Evolutionary conservation across 1,140 invertebrate genomes (phyloP).

Genomic region (Doryteuthis pealeii): DNA sequence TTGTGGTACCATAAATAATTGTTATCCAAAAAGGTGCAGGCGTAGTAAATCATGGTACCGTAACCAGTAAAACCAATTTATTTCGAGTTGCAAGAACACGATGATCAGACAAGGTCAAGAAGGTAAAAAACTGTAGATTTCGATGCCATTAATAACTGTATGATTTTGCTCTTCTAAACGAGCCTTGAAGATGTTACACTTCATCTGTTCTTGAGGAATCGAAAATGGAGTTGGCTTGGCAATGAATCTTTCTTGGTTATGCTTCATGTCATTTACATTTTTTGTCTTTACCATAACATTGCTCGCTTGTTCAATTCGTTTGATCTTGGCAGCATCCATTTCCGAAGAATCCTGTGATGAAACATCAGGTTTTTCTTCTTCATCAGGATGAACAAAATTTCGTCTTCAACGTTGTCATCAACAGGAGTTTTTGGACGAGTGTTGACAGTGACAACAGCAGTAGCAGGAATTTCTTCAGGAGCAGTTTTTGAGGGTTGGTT

Average conservation of each 20-base stretch:
- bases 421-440: neutral
- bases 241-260: constrained; percentile 63
- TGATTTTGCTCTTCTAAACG: constrained; percentile 50
- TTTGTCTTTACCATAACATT: constrained; percentile 40
- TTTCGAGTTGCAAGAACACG: no score
- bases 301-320: constrained; percentile 53
- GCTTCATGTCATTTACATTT: constrained; percentile 61
- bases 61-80: no score
- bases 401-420: no score
- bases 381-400: no score
- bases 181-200: constrained; percentile 93
- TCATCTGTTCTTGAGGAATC: constrained; percentile 85
- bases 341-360: constrained; percentile 50
- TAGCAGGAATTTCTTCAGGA: neutral
- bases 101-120: no score
- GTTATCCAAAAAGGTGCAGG: no score
- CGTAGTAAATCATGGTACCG: no score
- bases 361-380: neutral
- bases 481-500: neutral
- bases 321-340: constrained; percentile 55
- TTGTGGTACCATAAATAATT: no score
- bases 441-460: neutral
- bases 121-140: no score
- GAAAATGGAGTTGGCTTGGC: constrained; percentile 62
- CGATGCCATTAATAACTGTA: constrained; percentile 24